phyloP scores from a whole-genome alignment of 1,140 invertebrate genomes.

The Triops longicaudatus region DNA sequence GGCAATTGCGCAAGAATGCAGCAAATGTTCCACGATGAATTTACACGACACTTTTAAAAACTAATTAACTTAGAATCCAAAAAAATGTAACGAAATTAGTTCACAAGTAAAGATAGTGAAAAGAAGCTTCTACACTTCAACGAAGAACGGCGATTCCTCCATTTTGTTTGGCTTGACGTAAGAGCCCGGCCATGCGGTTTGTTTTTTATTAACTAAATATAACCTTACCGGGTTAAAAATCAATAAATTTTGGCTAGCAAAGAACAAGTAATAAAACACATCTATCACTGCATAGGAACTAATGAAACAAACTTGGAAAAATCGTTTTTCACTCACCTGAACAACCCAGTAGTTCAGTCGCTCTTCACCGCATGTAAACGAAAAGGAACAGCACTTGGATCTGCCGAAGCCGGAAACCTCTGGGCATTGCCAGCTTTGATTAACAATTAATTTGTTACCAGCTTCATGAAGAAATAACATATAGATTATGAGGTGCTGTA shows the following conservation, averaged over 20 bases:
- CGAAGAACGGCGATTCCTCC: no score
- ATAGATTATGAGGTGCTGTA: neutral
- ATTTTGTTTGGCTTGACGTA: no score
- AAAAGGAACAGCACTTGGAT: neutral
- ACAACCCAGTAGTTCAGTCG: neutral
- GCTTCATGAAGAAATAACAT: neutral
- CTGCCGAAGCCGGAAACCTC: neutral
- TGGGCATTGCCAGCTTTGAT: neutral
- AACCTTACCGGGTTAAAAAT: neutral
- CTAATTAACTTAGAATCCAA: neutral
- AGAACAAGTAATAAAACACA: neutral
- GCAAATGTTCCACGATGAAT: neutral
- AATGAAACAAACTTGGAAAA: neutral
- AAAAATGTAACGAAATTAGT: no score
- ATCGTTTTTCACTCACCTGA: neutral
- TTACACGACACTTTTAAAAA: neutral
- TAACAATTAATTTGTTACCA: neutral
- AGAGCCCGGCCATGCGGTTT: no score
- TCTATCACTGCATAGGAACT: neutral
- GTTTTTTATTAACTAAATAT: neutral
- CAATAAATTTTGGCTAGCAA: neutral
- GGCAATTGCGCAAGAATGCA: neutral
- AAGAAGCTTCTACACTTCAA: no score
- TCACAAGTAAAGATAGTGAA: no score
- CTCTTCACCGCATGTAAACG: slow-evolving; percentile 11